Evolutionary conservation across 2,797 vertebrate genomes (phyloP), one percentile per base, ranked within the genome.

Genomic region (Sebastes matsubarae): DNA sequence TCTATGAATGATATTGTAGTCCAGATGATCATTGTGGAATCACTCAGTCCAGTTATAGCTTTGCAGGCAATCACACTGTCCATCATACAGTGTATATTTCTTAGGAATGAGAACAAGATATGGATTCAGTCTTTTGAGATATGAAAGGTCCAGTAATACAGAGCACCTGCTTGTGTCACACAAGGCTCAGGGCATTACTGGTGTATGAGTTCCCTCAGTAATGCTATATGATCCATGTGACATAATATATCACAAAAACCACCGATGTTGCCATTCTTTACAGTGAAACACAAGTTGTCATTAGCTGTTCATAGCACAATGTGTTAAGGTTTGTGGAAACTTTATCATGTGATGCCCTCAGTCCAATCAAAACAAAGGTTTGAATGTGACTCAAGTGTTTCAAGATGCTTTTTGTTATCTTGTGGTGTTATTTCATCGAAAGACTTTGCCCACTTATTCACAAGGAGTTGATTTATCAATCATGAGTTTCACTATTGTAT

Each of bases 81-180:
- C 32, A n/a, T 25, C n/a, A n/a, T 32, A 68, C 12, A n/a, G 38
- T 30, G 13, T 18, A 5, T 10, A 10, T 70, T 29, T 46, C 2
- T 71, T 52, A 18, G 16, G 34, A 75, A 79, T 7, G 54, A 71
- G 4, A 42, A 8, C 11, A 80, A 25, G 69, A 76, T 46, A 66
- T 72, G 16, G 63, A 77, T 78, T 75, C 9, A 55, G 52, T 66
- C 16, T 32, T 82, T 24, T 32, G 42, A 63, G 59, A 52, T 2
- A 3, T 73, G 68, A 13, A 30, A 75, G 74, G 64, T 67, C 55
- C 34, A 20, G 2, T 60, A 78, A 88, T 77, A 81, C 74, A 79
- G 58, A 88, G 65, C 90, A 93, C 88, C 91, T 91, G 88, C 87
- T 84, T 50, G 80, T 90, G 89, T 92, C 92, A 92, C 87, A 85